Evolutionary conservation across 2,888 invertebrate genomes (phyloP).

Genomic region (Volucella inflata): DNA sequence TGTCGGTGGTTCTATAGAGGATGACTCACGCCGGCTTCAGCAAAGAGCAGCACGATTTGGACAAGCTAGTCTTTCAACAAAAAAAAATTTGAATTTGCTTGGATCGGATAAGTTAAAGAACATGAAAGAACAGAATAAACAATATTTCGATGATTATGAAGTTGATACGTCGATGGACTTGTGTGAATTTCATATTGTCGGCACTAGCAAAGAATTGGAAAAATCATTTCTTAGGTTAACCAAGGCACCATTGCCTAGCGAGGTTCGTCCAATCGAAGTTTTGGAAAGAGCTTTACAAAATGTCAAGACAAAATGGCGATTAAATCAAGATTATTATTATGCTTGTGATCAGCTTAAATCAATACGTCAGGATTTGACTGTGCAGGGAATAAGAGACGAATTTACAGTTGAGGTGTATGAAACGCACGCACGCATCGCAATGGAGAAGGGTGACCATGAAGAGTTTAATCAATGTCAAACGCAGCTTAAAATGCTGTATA

Average conservation of each 20-base stretch:
- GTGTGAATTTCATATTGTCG: slow-evolving; percentile 95
- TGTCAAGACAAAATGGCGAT: slow-evolving; percentile 96
- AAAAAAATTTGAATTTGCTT: slow-evolving; percentile 81
- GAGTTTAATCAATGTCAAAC: slow-evolving; percentile 99
- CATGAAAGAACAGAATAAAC: slow-evolving; percentile 55
- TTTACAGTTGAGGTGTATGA: slow-evolving; percentile 99
- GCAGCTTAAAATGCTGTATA: slow-evolving; percentile 97
- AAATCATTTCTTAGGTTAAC: slow-evolving; percentile 98
- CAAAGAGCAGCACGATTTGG: slow-evolving; percentile 95
- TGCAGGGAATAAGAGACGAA: slow-evolving; percentile 96
- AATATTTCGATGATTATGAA: slow-evolving; percentile 85
- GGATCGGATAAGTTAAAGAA: slow-evolving; percentile 76
- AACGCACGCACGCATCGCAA: slow-evolving; percentile 98
- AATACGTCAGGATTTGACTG: slow-evolving; percentile 99
- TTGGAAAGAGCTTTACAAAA: slow-evolving; percentile 93
- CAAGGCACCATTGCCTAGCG: slow-evolving; percentile 95
- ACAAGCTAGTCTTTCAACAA: slow-evolving; percentile 77
- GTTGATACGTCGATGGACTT: slow-evolving; percentile 91
- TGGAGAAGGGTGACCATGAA: slow-evolving; percentile 99
- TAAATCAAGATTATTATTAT: slow-evolving; percentile 96
- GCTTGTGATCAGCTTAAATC: slow-evolving; percentile 99
- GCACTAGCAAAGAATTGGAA: slow-evolving; percentile 96
- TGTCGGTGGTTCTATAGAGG: slow-evolving; percentile 88
- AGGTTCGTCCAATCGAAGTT: slow-evolving; percentile 95
- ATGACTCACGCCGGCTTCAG: slow-evolving; percentile 91